Percentiles rank a stretch among this genome's conserved stretches.
Conservation (phyloP, 92 coral and sea anemone genomes). For the Scolanthus callimorphus region DNA sequence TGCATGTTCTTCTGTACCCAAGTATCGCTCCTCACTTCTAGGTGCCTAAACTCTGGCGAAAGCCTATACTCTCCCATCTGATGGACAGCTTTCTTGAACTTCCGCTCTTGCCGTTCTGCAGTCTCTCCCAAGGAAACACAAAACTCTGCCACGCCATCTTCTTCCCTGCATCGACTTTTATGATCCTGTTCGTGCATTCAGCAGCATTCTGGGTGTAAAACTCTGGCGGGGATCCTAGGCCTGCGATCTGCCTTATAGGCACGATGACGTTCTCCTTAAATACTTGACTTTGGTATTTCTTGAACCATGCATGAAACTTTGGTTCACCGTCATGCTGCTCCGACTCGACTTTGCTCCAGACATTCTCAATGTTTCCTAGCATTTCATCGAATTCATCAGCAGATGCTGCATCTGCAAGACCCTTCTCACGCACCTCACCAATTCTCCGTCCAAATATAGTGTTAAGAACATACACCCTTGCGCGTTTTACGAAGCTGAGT, state of each 20-base stretch:
- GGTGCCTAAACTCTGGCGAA: too few species aligned
- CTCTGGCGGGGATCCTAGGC: slow-evolving; percentile 47
- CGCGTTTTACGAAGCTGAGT: slow-evolving; percentile 31
- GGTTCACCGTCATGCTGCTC: slow-evolving; percentile 43
- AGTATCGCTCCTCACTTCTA: too few species aligned
- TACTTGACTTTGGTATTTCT: slow-evolving; percentile 25
- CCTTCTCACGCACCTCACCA: slow-evolving; percentile 24
- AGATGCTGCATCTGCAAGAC: slow-evolving; percentile 45
- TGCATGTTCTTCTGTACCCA: too few species aligned
- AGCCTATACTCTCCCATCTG: slow-evolving; percentile 43
- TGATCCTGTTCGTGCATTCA: slow-evolving; percentile 37
- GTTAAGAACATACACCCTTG: slow-evolving; percentile 17
- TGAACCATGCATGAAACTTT: slow-evolving; percentile 40
- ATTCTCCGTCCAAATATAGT: slow-evolving; percentile 41
- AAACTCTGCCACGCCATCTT: slow-evolving; percentile 49
- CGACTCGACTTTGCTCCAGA: slow-evolving; percentile 42
- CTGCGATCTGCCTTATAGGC: slow-evolving; percentile 43
- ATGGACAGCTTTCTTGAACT: slow-evolving; percentile 42
- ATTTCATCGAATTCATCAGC: slow-evolving; percentile 46
- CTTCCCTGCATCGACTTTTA: slow-evolving; percentile 40
- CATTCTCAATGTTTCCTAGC: too few species aligned
- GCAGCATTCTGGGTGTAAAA: slow-evolving; percentile 49
- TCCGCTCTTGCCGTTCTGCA: slow-evolving; percentile 35
- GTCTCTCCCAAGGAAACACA: slow-evolving; percentile 34
- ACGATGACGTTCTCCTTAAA: slow-evolving; percentile 57